phyloP scores from a whole-genome alignment of 1,140 invertebrate genomes.

The Rhopalosiphum maidis region DNA sequence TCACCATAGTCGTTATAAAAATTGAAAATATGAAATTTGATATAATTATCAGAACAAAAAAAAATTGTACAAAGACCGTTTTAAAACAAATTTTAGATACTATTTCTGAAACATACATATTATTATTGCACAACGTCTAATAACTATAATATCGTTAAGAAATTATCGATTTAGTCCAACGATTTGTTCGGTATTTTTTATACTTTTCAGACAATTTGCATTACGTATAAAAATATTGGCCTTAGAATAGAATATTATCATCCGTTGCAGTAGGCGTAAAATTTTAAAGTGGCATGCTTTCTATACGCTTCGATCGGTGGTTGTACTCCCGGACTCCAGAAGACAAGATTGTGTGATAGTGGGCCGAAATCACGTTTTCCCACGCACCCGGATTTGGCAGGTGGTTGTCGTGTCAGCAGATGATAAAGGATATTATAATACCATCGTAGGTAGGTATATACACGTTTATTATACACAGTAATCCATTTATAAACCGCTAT shows the following conservation, averaged over 20 bases:
- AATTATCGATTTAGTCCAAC: not conserved
- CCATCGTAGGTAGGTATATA: not conserved
- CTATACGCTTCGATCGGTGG: not conserved
- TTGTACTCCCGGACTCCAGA: not conserved
- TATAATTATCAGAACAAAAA: not conserved
- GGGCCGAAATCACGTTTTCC: constrained; percentile 7
- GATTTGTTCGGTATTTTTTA: constrained; percentile 5
- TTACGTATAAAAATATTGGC: not conserved
- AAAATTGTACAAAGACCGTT: not conserved
- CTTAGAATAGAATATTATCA: not conserved
- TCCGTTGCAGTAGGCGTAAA: not conserved
- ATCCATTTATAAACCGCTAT: not conserved
- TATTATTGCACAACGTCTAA: not conserved
- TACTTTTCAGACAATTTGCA: not conserved
- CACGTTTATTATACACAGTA: not conserved
- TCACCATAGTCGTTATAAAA: not conserved
- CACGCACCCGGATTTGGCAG: not conserved
- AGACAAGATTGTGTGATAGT: not conserved
- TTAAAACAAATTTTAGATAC: not conserved
- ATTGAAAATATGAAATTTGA: not conserved
- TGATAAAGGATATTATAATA: not conserved
- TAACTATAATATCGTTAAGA: not conserved
- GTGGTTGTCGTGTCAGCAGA: not conserved
- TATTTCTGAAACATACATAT: not conserved
- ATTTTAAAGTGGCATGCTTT: not conserved